phyloP scores from a whole-genome alignment of 2,888 invertebrate species.

The Crocallis elinguaria region DNA sequence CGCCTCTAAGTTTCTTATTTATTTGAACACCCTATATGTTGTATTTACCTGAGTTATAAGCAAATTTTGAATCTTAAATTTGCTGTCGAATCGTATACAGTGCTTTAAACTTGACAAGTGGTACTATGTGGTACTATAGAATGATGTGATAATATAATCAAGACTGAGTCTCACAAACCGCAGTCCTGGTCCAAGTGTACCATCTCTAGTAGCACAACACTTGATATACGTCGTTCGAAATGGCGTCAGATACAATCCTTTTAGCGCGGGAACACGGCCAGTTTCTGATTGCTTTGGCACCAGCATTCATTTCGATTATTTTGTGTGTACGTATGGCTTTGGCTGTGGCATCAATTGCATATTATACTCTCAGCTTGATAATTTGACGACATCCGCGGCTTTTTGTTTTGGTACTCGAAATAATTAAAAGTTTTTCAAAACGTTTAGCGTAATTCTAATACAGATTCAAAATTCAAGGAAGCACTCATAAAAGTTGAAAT shows the following conservation, averaged over 20 bases:
- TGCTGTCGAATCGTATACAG: too few species aligned
- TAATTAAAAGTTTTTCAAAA: too few species aligned
- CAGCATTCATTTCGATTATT: constrained; percentile 37
- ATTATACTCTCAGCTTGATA: background rate
- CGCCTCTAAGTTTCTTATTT: too few species aligned
- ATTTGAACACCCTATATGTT: too few species aligned
- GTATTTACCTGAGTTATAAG: too few species aligned
- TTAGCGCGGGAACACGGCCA: constrained; percentile 55
- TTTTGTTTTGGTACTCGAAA: background rate
- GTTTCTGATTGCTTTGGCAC: constrained; percentile 58
- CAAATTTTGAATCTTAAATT: too few species aligned
- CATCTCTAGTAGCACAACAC: constrained; percentile 15
- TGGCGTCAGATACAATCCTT: constrained; percentile 50
- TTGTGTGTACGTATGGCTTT: constrained; percentile 30
- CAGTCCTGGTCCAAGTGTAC: background rate
- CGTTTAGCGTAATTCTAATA: too few species aligned
- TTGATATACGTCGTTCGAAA: constrained; percentile 30
- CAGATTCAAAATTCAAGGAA: too few species aligned
- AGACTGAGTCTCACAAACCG: background rate
- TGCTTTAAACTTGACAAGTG: too few species aligned
- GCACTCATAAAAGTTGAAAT: too few species aligned
- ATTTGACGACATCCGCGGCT: too few species aligned
- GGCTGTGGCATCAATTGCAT: constrained; percentile 12
- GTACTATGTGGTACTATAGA: too few species aligned
- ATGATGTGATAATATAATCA: background rate